Evolutionary conservation across 2,113 vertebrate species (phyloP), one percentile per base, ranked within the genome.

Genomic region (Theristicus caerulescens): DNA sequence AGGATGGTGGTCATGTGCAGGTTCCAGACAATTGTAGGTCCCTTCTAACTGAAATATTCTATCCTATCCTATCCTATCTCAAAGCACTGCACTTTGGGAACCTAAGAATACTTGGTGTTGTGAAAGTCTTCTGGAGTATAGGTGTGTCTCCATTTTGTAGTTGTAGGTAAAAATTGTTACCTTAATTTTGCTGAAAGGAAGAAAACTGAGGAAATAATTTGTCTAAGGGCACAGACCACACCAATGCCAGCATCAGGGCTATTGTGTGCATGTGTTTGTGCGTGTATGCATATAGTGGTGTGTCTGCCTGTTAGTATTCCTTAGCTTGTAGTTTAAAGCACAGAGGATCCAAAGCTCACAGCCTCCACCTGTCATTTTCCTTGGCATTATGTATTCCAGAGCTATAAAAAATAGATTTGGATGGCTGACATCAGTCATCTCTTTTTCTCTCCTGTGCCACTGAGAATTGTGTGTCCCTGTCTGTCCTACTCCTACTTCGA

Each of bases 301-400:
- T 78, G 19, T 65, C 59, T 77, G 74, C n/a, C 78, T 85, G 15
- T 38, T 82, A 42, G 24, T 77, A 52, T 79, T 94, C 11, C 36
- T 90, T 65, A 79, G 11, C 31, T 51, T 73, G 40, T 42, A 81
- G 62, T 72, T 94, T 55, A 92, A 93, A 94, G 22, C 46, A 58
- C 27, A 69, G 46, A 70, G 15, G 13, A 36, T 82, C 46, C 46
- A 82, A 79, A 87, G 16, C 62, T 91, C 61, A 69, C 38, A 82
- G 34, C 21, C 58, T 79, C 21, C 32, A 91, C 61, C 66, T 85
- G 31, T 42, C 21, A 73, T 82, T 91, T 93, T 57, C 72, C 21
- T 58, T 73, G 49, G 62, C 22, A 61, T 42, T 69, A 55, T 57
- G 10, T 72, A 85, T 82, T 88, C 57, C 32, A 72, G 42, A 77